Base-by-base conservation (phyloP, 2,113 vertebrate species). In the Heterotis niloticus region DNA sequence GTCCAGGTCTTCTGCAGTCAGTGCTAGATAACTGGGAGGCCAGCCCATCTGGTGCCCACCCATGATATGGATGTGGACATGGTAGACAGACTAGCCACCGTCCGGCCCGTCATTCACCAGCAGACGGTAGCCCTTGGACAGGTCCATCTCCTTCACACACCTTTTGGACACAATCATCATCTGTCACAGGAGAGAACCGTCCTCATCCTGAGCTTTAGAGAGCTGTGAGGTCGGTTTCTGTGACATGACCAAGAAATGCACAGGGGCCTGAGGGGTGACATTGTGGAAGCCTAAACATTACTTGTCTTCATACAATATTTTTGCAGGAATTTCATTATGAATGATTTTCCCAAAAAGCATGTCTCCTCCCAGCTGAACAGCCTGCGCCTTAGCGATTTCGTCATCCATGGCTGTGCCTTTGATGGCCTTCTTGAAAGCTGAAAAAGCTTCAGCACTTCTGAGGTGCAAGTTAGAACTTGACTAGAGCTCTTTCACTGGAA, bases 341-440 rank as follows among this genome's bases (percentile, higher is more conserved):
- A 96, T 92, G 70, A 98, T 98, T 87, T 98, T 98, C 0, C 94
- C 94, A 83, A 99, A 99, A 78, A 98, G 95, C 0, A 97, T 97
- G 66, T 98, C 96, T 1, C 95, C 95, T 0, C 94, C 95, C 0
- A 95, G 89, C 18, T 88, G 79, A 0, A 95, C 94, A 7, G 24
- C 73, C 84, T 92, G 96, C 2, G 96, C 95, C 73, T 91, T 95
- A 0, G 88, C 86, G 5, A 92, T 89, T 87, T 97, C 96, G 18
- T 95, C 95, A 34, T 94, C 94, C 97, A 98, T 98, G 20, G 14
- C 34, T 28, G 26, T 17, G 34, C 9, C n/a, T n/a, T n/a, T n/a
- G n/a, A n/a, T n/a, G n/a, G n/a, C n/a, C n/a, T n/a, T n/a, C n/a
- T n/a, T n/a, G n/a, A n/a, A n/a, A n/a, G n/a, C n/a, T n/a, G n/a